These are phyloP conservation scores for Mustela lutreola DNA, from an alignment of 2,113 vertebrate species.

Conservation along the genomic window DNA sequence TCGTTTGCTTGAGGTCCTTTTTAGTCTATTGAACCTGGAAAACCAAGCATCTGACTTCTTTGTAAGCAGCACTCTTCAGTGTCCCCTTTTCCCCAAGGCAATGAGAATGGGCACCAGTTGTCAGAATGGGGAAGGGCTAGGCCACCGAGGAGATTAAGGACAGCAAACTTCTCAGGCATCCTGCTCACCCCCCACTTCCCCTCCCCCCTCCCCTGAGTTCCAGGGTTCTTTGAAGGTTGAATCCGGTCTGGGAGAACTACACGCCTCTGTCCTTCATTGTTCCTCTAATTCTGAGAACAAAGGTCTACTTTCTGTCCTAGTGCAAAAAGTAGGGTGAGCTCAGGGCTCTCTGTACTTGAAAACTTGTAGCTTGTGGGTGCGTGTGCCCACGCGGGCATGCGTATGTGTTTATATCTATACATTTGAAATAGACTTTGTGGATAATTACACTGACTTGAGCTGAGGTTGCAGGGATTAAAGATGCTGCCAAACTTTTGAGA, in stretches of 20 bases:
- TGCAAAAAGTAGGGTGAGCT: not conserved
- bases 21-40: not conserved
- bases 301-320: not conserved
- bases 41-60: not conserved
- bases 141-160: not conserved
- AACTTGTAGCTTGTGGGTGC: too few species aligned
- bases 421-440: not conserved
- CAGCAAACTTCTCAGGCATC: not conserved
- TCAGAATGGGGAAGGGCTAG: not conserved
- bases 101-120: not conserved
- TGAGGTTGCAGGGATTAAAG: not conserved
- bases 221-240: not conserved
- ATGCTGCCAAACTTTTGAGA: not conserved
- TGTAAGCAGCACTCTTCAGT: not conserved
- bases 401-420: not conserved
- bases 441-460: not conserved
- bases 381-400: rapidly evolving
- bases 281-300: not conserved
- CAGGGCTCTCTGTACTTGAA: not conserved
- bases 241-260: not conserved
- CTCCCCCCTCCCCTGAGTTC: not conserved
- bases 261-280: not conserved
- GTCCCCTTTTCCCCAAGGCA: not conserved
- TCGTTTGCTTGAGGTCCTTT: not conserved
- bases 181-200: not conserved